Base-by-base conservation (phyloP, 2,797 vertebrate genomes). In the Adelosebastes latens region DNA sequence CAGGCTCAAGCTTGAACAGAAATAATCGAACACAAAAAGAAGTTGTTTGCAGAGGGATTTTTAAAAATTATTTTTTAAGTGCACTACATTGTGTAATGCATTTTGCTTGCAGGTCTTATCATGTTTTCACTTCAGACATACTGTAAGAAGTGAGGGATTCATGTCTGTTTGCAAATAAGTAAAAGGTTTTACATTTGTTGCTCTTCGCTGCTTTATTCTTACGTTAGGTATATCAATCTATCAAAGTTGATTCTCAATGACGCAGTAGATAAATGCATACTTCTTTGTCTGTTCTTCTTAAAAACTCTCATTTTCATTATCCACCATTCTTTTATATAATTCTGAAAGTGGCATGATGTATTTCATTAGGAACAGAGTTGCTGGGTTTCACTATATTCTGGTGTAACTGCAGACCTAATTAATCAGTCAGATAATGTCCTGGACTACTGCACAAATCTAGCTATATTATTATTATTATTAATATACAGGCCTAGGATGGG, bases 251-350 rank as follows among this genome's bases (percentile, higher is more conserved):
- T 20, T 24, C 22, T 29, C 5, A 16, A 12, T 60, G 10, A 27
- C 0, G 3, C 5, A 22, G 12, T 20, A 49, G 46, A 49, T 2
- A 0, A 0, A n/a, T 12, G 20, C 5, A 49, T 16, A 4, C 1
- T 2, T n/a, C 22, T 59, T 10, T 39, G 36, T 49, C 42, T 13
- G 18, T 14, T 56, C 25, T 14, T 56, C 25, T 70, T 49, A 52
- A 59, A 69, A 64, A 77, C 25, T 16, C n/a, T 46, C 0, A 1
- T 42, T 72, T 77, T 22, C 49, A 36, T 55, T 14, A 2, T 16
- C 39, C 39, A 42, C 39, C 0, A 42, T 16, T 42, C 14, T 42
- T 16, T 59, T 31, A 3, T 24, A 4, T 5, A 13, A 24, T 46
- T 68, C 56, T 73, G 16, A 39, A 52, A 42, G 16, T 2, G 32